Conservation (phyloP, 2,888 invertebrate genomes). For the Dermolepida albohirtum region DNA sequence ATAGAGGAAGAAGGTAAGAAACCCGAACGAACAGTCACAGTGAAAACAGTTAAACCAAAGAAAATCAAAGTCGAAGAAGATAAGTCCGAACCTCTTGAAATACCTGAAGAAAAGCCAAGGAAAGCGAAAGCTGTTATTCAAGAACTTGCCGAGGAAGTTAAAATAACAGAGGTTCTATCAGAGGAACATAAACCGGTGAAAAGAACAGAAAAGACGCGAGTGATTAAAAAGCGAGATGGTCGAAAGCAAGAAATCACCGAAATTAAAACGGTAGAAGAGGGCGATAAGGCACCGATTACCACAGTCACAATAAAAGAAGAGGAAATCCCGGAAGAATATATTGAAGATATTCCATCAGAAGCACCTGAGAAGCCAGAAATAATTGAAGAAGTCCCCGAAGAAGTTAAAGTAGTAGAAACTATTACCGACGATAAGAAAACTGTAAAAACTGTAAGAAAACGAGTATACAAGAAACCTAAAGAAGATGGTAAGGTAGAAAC, state of each 20-base stretch:
- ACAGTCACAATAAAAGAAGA: no score
- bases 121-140: conserved; percentile 35
- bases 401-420: conserved; percentile 40
- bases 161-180: no score
- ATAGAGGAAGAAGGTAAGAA: conserved; percentile 47
- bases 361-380: conserved; percentile 52
- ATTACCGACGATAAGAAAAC: conserved; percentile 55
- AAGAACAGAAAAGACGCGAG: no score
- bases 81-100: conserved; percentile 16
- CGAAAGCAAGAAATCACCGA: no score
- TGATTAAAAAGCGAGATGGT: no score
- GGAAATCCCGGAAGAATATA: no score
- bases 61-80: conserved; percentile 41
- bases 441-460: conserved; percentile 54
- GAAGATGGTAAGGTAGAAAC: conserved; percentile 54
- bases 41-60: conserved; percentile 32
- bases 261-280: no score
- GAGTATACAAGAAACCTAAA: conserved; percentile 55
- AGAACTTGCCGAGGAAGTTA: no score
- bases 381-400: conserved; percentile 45
- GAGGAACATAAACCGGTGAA: no score
- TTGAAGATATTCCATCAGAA: neutral
- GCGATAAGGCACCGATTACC: no score
- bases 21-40: conserved; percentile 56
- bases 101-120: conserved; percentile 36